A percentile compares a stretch with the other conserved stretches of the same genome.
phyloP scores from a whole-genome alignment of 2,113 vertebrate species.

The Oriolus oriolus region DNA sequence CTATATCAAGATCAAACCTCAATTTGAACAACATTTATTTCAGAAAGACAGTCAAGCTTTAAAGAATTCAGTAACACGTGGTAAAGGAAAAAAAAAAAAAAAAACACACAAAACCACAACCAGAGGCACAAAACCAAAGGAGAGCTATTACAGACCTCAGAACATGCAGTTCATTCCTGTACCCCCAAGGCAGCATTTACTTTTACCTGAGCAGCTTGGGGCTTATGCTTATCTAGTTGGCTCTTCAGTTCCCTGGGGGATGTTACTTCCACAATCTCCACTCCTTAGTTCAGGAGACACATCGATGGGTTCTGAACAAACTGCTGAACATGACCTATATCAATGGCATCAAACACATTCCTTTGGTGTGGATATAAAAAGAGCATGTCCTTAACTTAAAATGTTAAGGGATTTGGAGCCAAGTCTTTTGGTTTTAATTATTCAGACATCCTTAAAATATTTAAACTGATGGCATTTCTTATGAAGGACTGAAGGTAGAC shows the following conservation, averaged over 20 bases:
- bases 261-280: neutral
- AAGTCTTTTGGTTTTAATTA: neutral
- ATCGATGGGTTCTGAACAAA: neutral
- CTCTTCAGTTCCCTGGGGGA: neutral
- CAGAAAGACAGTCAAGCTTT: neutral
- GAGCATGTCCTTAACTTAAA: neutral
- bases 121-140: neutral
- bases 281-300: neutral
- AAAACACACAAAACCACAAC: neutral
- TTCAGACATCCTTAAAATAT: neutral
- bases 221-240: neutral
- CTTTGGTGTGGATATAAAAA: neutral
- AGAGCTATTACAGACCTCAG: neutral
- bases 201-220: neutral
- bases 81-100: neutral
- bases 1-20: neutral
- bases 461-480: neutral
- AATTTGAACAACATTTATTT: neutral
- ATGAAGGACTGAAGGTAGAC: neutral
- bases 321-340: neutral
- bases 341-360: neutral
- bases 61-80: neutral
- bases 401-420: neutral
- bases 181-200: neutral
- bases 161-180: neutral